Evolutionary conservation across 2,113 vertebrate species (phyloP).

Genomic region (Puntigrus tetrazona): DNA sequence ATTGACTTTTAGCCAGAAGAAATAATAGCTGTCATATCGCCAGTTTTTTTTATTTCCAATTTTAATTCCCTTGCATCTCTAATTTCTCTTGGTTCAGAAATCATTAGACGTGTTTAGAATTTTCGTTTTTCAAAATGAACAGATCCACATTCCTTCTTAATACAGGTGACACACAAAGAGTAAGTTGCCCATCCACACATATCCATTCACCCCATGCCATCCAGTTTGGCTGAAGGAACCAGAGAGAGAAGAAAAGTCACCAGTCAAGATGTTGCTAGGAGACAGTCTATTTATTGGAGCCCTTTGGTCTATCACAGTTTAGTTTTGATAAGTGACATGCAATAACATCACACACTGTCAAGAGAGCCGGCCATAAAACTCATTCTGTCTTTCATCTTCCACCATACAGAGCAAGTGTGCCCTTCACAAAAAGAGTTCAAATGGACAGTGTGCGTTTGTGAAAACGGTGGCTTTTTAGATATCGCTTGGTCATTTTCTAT

Average conservation of each 20-base stretch:
- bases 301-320: constrained; percentile 21
- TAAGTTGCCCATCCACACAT: neutral
- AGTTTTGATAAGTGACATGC: constrained; percentile 25
- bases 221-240: neutral
- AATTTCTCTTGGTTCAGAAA: neutral
- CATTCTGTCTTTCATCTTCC: neutral
- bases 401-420: neutral
- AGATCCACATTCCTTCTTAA: neutral
- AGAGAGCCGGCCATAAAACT: constrained; percentile 12
- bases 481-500: neutral
- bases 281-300: constrained; percentile 25
- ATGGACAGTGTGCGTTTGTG: neutral
- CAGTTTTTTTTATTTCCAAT: too few relatives aligned
- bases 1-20: neutral
- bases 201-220: neutral
- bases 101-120: neutral
- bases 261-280: constrained; percentile 42
- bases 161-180: neutral
- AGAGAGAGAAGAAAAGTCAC: constrained; percentile 3
- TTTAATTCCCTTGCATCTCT: neutral
- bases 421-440: neutral
- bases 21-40: neutral
- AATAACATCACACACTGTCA: constrained; percentile 14
- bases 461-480: neutral
- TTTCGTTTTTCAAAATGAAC: neutral